Base-by-base conservation (phyloP, 2,888 invertebrate species). In the Hypolimnas misippus region DNA sequence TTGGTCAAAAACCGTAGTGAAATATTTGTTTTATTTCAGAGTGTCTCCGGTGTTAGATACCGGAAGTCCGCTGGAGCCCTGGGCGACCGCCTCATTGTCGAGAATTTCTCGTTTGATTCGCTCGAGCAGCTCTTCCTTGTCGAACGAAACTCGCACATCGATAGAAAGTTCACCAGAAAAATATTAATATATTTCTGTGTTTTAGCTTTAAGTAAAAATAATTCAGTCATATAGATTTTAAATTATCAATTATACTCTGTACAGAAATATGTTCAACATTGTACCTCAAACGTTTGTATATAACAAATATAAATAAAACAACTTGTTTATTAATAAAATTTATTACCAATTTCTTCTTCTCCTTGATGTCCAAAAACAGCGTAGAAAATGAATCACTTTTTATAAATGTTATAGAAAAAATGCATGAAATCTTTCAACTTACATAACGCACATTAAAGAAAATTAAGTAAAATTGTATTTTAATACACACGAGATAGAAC, bases 31-130 rank as follows among this genome's bases (percentile, higher is more conserved):
- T 6, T 52, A 21, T 49, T 69, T 65, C 19, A 91, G 91, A 64
- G 77, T 92, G 57, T 89, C 89, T 3, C 91, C 87, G 16, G 80
- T 81, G 1, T 73, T 76, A 0, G 82, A 83, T 40, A 57, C 81
- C 2, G 83, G 83, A 14, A 90, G 88, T 62, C 91, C 90, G 0
- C 71, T 92, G 50, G 84, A 89, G 69, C 91, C 83, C 0, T 92
- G 91, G 92, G 92, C 92, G 6, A 91, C 92, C 1, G 90, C 90
- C 0, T 80, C 87, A 0, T 75, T 92, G 16, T 87, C 89, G 0
- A 76, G 84, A 3, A 76, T 91, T 5, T 90, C 90, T 0, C 79
- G 81, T 2, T 76, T 91, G 44, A 87, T 91, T 31, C 76, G 87
- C 12, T 75, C 82, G 12, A 88, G 87, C 59, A 82, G 76, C 0